Conservation (phyloP, 2,113 vertebrate species). For the Rousettus leschenaultii region DNA sequence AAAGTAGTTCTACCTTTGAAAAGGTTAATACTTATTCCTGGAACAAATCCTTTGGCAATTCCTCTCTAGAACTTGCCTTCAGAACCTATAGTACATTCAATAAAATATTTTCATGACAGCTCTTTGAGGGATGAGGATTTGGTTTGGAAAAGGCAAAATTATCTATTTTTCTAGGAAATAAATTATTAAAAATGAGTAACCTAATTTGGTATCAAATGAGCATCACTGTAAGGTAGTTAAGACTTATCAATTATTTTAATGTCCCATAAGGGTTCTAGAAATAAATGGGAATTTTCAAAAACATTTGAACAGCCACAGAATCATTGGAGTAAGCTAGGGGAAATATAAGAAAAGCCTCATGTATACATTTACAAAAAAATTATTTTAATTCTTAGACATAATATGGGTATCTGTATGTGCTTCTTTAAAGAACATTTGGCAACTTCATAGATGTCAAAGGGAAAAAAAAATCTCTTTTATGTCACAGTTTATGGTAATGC, state of each 20-base stretch:
- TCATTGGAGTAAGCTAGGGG: not conserved
- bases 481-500: not conserved
- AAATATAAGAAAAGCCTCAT: not conserved
- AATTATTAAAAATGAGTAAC: not conserved
- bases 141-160: not conserved
- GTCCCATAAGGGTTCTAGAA: not conserved
- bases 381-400: not conserved
- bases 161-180: not conserved
- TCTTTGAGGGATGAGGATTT: not conserved
- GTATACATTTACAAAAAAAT: not conserved
- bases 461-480: not conserved
- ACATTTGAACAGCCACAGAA: not conserved
- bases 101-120: not conserved
- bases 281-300: conserved; percentile 2
- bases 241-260: not conserved
- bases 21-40: not conserved
- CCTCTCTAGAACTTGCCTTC: not conserved
- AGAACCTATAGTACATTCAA: not conserved
- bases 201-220: not conserved
- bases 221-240: not conserved
- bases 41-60: not conserved
- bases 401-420: too few relatives aligned
- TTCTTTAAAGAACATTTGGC: not conserved
- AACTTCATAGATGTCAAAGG: not conserved
- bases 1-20: not conserved